Evolutionary conservation across 2,797 vertebrate genomes (phyloP).

Genomic region (Knipowitschia caucasica): DNA sequence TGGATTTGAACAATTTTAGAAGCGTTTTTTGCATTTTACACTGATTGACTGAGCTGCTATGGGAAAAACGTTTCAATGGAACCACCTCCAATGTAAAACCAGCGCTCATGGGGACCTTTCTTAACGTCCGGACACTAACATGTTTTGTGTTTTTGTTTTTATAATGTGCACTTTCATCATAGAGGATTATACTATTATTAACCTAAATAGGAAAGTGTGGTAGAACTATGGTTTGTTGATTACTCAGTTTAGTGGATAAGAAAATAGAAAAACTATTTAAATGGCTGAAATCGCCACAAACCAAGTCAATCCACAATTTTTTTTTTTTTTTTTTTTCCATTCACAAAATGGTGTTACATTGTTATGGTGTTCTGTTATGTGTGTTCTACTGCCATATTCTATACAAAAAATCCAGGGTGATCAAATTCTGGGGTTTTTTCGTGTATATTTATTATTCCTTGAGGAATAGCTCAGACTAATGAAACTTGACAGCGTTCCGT

Average conservation of each 20-base stretch:
- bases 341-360: conserved; percentile 67
- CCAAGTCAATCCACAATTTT: conserved; percentile 60
- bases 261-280: conserved; percentile 54
- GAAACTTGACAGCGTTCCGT: conserved; percentile 96
- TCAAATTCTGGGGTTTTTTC: conserved; percentile 94
- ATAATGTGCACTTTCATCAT: conserved; percentile 94
- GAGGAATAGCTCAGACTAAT: conserved; percentile 96
- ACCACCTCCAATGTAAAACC: conserved; percentile 42
- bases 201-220: conserved; percentile 77
- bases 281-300: conserved; percentile 52
- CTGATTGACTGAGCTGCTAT: conserved; percentile 71
- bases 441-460: conserved; percentile 99
- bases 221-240: conserved; percentile 80
- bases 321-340: conserved; percentile 67
- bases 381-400: conserved; percentile 91
- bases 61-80: conserved; percentile 73
- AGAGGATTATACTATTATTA: conserved; percentile 82
- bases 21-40: conserved; percentile 22
- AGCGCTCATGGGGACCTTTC: conserved; percentile 50
- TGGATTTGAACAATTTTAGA: conserved; percentile 52
- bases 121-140: conserved; percentile 46
- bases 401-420: conserved; percentile 92
- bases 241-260: conserved; percentile 45
- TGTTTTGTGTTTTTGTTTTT: conserved; percentile 61
- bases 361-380: conserved; percentile 82